Evolutionary conservation across 92 coral and sea anemone genomes (phyloP).

Genomic region (Epizoanthus illoricatus): DNA sequence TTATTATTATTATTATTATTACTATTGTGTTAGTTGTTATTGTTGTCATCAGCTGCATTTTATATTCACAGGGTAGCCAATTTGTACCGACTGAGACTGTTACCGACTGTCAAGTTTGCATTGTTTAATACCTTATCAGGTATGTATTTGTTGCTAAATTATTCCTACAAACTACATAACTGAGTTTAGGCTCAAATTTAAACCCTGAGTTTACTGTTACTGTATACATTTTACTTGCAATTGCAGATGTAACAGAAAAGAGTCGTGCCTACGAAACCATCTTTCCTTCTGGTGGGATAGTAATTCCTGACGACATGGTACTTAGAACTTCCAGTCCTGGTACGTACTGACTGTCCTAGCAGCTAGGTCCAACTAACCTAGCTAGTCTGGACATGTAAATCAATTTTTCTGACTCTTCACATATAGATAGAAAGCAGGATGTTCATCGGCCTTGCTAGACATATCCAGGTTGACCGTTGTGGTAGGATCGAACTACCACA

Average conservation of each 20-base stretch:
- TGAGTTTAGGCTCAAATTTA: too few relatives aligned
- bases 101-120: slow-evolving; percentile 70
- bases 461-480: too few relatives aligned
- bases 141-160: slow-evolving; percentile 12
- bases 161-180: background rate
- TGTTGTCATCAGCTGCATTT: background rate
- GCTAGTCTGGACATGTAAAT: too few relatives aligned
- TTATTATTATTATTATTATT: too few relatives aligned
- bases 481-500: too few relatives aligned
- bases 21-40: too few relatives aligned
- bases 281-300: slow-evolving; percentile 76
- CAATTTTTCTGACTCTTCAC: too few relatives aligned
- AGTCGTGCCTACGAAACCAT: slow-evolving; percentile 75
- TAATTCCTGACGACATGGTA: slow-evolving; percentile 74
- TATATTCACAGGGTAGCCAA: slow-evolving; percentile 53
- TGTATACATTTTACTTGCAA: background rate
- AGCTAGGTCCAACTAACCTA: too few relatives aligned
- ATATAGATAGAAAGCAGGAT: too few relatives aligned
- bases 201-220: background rate
- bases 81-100: slow-evolving; percentile 63
- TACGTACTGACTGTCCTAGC: slow-evolving; percentile 23
- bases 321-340: slow-evolving; percentile 68
- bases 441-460: too few relatives aligned
- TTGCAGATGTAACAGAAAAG: slow-evolving; percentile 68
- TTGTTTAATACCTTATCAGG: slow-evolving; percentile 70